Evolutionary conservation across 1,140 invertebrate genomes (phyloP), one percentile per base, ranked within the genome.

Genomic region (Streblospio benedicti): DNA sequence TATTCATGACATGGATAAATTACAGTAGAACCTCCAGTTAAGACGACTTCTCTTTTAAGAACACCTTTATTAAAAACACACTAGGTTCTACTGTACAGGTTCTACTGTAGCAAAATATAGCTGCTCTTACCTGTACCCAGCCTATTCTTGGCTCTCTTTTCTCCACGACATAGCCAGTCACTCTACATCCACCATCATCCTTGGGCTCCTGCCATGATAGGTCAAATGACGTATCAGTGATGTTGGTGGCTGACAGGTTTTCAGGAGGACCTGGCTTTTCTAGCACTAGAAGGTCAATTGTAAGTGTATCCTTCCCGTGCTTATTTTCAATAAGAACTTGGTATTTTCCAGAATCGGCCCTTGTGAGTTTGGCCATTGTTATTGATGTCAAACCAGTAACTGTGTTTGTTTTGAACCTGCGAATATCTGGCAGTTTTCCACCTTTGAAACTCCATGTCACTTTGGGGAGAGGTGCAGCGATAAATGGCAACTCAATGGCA

Each of bases 301-400:
- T 89, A 12, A 91, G 93, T 1, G 86, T 86, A 74, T 98, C 96
- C 60, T 88, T 86, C 47, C 97, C 97, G 31, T 97, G 83, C 67
- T 97, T 91, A 79, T 99, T 99, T 74, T 95, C 89, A 41, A 96
- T 92, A 0, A 87, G 87, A 57, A 99, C 86, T 63, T 87, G 85
- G 73, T 99, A 99, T 16, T 91, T 89, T 12, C 94, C 96, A 30
- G 89, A 93, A 73, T 99, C 94, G 30, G 92, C 79, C 62, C 91
- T 89, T 64, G 85, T 89, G 2, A 89, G 90, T 76, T 97, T 91
- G 27, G 89, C 84, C 63, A 98, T 96, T 0, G 89, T 92, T 25
- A 99, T 79, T 28, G 62, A 67, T 1, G 69, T 62, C 56, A 49
- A 59, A n/a, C 30, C 52, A 6, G 32, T 28, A 18, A 45, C 60